Base-by-base conservation (phyloP, 2,797 vertebrate genomes). In the Xiphophorus birchmanni region DNA sequence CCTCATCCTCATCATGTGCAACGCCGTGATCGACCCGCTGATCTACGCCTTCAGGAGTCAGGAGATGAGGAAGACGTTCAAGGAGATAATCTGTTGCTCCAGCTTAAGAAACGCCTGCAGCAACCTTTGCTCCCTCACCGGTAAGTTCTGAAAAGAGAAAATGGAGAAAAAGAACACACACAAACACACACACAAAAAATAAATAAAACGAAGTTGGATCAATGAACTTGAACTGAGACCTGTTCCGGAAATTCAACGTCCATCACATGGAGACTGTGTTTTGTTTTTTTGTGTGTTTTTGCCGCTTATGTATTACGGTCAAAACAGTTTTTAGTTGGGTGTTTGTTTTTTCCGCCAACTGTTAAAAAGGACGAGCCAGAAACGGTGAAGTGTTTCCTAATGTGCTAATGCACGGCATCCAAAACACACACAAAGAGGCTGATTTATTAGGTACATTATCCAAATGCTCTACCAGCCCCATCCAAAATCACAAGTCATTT, bases 21-120 rank as follows among this genome's bases (percentile, higher is more conserved):
- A 99, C 81, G 98, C 98, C 0, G 95, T 99, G 91, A 97, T 99
- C 0, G 98, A 99, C 88, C 98, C 98, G 0, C 96, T 99, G 10
- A 99, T 99, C 84, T 99, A 99, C 12, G 98, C 98, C n/a, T 97
- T 99, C 88, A 97, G 98, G 85, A 99, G 97, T 91, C 97, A 98
- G 91, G 98, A 99, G 91, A 97, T 99, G 93, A 97, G 98, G 90
- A 98, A 98, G 94, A 99, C 98, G 9, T 98, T 99, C 91, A 98
- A 97, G 82, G 98, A 99, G 90, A 97, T 99, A 88, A 94, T 99
- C 86, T 98, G 97, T 69, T 99, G 97, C 87, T 97, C 93, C 74
- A 96, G 94, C 77, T 81, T 97, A 54, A 95, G 95, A 52, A 94
- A 90, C 50, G 93, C 94, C 71, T 98, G 96, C 85, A 95, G 94